A percentile compares a stretch with the other conserved stretches of the same genome.
These are phyloP conservation scores for Polyploca ridens DNA, from an alignment of 2,888 invertebrate genomes.

Conservation along the genomic window DNA sequence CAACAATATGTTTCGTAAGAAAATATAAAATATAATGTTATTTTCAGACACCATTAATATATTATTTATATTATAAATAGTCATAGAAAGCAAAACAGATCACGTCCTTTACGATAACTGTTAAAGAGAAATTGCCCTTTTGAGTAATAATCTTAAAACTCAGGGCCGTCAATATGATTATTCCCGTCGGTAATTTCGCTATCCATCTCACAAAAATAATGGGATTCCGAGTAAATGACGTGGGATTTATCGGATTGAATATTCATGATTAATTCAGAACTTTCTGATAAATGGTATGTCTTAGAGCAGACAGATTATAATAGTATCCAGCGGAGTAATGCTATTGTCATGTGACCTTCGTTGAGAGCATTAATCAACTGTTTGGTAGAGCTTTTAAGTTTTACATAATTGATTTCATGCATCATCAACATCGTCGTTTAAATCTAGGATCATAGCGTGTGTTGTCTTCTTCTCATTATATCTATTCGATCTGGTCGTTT, in stretches of 20 bases:
- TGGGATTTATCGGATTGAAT: conserved; percentile 11
- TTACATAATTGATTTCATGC: not conserved
- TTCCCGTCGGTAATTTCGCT: conserved; percentile 7
- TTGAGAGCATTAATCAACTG: not conserved
- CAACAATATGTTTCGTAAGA: no score
- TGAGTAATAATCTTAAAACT: conserved; percentile 5
- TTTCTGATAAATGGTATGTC: conserved; percentile 10
- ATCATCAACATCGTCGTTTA: not conserved
- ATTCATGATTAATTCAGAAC: conserved; percentile 10
- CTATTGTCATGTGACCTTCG: conserved; percentile 2
- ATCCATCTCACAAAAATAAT: conserved; percentile 10
- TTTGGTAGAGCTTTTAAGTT: not conserved
- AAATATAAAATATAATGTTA: no score
- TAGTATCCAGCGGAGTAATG: not conserved
- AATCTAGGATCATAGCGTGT: no score
- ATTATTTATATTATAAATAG: not conserved
- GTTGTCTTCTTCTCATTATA: no score
- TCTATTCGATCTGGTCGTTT: no score
- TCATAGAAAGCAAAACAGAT: not conserved
- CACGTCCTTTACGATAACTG: not conserved
- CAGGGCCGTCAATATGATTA: conserved; percentile 3
- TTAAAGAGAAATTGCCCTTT: not conserved
- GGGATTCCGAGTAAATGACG: conserved; percentile 11
- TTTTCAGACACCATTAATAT: no score
- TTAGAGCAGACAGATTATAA: conserved; percentile 7